These are phyloP conservation scores for Tadarida brasiliensis DNA, from an alignment of 2,797 vertebrate species.

Conservation along the genomic window DNA sequence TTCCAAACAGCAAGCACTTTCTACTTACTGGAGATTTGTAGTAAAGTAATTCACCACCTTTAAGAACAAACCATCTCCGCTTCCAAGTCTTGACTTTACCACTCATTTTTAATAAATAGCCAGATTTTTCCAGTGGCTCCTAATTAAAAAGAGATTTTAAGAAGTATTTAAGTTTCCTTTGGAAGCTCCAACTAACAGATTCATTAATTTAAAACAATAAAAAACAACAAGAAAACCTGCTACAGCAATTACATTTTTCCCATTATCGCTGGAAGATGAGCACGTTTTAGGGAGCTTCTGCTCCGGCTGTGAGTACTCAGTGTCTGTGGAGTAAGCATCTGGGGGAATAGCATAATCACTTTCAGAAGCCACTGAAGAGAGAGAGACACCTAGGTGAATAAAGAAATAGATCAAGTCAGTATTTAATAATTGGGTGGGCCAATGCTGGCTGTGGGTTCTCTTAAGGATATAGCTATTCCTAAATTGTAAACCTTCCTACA, in stretches of 20 bases:
- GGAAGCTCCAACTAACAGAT: background rate
- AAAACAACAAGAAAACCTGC: background rate
- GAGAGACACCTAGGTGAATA: slow-evolving; percentile 92
- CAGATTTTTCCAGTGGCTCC: slow-evolving; percentile 98
- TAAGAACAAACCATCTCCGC: slow-evolving; percentile 98
- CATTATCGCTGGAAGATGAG: slow-evolving; percentile 92
- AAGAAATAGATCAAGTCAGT: background rate
- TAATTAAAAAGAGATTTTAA: slow-evolving; percentile 82
- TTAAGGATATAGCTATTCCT: background rate
- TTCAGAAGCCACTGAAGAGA: slow-evolving; percentile 97
- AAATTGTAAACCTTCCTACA: background rate
- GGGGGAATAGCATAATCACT: slow-evolving; percentile 98
- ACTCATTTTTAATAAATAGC: slow-evolving; percentile 98
- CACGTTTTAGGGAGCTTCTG: slow-evolving; percentile 97
- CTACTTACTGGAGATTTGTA: slow-evolving; percentile 97
- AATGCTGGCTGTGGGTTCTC: background rate
- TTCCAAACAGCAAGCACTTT: background rate
- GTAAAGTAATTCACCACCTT: slow-evolving; percentile 97
- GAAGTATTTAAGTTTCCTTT: slow-evolving; percentile 51
- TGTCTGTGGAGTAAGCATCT: slow-evolving; percentile 96
- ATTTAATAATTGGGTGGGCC: background rate
- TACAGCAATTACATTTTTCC: slow-evolving; percentile 92
- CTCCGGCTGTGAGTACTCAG: slow-evolving; percentile 95
- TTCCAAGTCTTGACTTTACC: slow-evolving; percentile 99
- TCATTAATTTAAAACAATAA: background rate